Evolutionary conservation across 2,797 vertebrate species (phyloP).

Genomic region (Sebastes variabilis): DNA sequence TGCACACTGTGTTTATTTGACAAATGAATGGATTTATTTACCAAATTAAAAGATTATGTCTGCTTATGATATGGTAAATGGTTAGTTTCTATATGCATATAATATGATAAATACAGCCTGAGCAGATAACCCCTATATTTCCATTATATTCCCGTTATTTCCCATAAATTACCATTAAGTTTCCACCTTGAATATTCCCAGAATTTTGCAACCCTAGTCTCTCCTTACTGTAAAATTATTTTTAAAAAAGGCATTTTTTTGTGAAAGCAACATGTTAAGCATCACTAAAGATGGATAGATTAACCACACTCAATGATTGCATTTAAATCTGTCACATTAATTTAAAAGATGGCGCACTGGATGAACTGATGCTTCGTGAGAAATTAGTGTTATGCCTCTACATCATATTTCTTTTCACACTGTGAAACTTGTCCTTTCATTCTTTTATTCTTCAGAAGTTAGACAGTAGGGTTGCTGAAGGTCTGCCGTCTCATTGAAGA

Average conservation of each 20-base stretch:
- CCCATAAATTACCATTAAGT: no score
- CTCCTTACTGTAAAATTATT: not conserved
- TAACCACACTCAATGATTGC: not conserved
- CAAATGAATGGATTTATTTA: not conserved
- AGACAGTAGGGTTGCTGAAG: not conserved
- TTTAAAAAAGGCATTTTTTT: not conserved
- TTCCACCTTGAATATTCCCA: no score
- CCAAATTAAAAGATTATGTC: not conserved
- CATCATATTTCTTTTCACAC: not conserved
- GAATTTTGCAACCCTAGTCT: not conserved
- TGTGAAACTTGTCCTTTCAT: not conserved
- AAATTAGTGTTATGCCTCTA: not conserved
- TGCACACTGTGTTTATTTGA: no score
- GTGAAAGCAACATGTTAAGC: not conserved
- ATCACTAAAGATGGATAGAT: not conserved
- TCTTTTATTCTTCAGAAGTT: not conserved
- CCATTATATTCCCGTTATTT: not conserved
- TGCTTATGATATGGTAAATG: not conserved
- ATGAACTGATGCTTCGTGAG: not conserved
- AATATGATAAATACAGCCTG: not conserved
- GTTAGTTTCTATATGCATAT: not conserved
- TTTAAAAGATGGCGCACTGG: not conserved
- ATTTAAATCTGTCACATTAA: not conserved
- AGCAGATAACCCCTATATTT: not conserved
- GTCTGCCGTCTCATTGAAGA: not conserved